Evolutionary conservation across 2,113 vertebrate species (phyloP).

Genomic region (Noctilio leporinus): DNA sequence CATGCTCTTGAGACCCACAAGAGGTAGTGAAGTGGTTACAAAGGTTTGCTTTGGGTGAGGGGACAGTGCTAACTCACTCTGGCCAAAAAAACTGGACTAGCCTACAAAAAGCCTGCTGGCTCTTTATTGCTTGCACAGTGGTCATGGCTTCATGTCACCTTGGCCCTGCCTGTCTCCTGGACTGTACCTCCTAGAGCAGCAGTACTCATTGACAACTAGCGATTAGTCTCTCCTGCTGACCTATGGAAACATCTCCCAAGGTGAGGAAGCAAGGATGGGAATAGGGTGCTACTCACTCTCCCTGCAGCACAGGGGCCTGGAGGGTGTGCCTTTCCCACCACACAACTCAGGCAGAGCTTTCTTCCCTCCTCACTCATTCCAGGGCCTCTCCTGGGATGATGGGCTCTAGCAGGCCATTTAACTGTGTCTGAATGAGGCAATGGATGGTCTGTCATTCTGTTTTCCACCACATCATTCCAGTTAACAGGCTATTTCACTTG

Average conservation of each 20-base stretch:
- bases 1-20: neutral
- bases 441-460: neutral
- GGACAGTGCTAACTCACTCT: neutral
- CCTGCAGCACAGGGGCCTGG: neutral
- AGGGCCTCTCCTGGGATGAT: neutral
- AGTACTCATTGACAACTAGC: neutral
- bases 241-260: neutral
- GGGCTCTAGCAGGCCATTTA: neutral
- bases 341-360: neutral
- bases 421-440: neutral
- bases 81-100: neutral
- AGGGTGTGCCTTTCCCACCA: neutral
- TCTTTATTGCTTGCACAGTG: neutral
- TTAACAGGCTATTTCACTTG: neutral
- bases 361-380: neutral
- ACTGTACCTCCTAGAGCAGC: neutral
- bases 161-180: neutral
- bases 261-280: neutral
- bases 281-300: neutral
- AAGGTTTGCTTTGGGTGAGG: neutral
- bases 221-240: neutral
- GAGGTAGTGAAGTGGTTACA: conserved; percentile 68
- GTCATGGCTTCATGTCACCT: neutral
- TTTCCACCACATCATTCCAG: neutral
- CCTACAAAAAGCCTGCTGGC: neutral